Evolutionary conservation across 2,888 invertebrate genomes (phyloP), one percentile per base, ranked within the genome.

Genomic region (Nephrotoma appendiculata): DNA sequence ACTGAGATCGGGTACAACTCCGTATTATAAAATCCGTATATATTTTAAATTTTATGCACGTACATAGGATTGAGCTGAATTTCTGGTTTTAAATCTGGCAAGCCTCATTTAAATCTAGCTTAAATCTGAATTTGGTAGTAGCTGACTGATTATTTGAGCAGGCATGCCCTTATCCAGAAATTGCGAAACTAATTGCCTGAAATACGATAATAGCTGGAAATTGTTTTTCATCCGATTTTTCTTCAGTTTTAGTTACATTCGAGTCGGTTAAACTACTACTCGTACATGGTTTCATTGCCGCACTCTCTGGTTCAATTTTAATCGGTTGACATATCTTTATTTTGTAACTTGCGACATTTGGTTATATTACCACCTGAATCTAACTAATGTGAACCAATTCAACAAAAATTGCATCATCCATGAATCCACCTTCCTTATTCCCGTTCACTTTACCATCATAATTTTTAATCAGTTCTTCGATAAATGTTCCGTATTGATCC

Each of bases 401-500:
- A 45, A 98, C 96, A 91, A 99, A 97, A 87, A 98, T 94, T 87
- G 97, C 96, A 91, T 99, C 99, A 89, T 98, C 98, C 91, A 99
- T 97, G 89, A 97, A 97, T 5, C 97, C 97, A 4, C 96, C 96
- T 91, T 98, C 98, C 89, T 96, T 94, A 90, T 98, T 98, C 5
- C 98, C 95, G 92, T 98, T 98, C 88, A 99, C 98, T 93, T 98
- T 98, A 87, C 99, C 99, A 92, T 99, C 99, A 91, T 99, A 99
- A 92, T 99, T 98, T 91, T 98, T 98, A 88, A 99, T 96, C 87
- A 99, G 93, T 92, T 99, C 99, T 92, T 98, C 98, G 89, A 99
- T 98, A 91, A 99, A 99, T 87, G 97, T 96, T 86, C 97, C 97
- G 91, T 99, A 98, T 91, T 98, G 96, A 91, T 99, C 98, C 85